Percentiles rank a stretch among this genome's conserved stretches.
Evolutionary conservation across 1,140 invertebrate genomes (phyloP).

Genomic region (Trichoplusia ni): DNA sequence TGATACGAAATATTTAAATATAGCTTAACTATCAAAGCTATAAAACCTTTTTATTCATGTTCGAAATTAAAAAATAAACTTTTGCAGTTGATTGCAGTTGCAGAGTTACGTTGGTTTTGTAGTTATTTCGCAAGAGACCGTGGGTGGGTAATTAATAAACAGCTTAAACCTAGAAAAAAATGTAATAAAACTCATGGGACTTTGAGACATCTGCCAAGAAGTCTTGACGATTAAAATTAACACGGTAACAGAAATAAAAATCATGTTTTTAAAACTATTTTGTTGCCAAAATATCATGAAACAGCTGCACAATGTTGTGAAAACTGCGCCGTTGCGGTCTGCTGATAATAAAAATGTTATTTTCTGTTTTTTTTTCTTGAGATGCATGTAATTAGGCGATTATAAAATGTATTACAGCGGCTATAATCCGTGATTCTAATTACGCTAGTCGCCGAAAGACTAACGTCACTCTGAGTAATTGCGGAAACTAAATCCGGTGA

Average conservation of each 20-base stretch:
- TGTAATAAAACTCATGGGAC: slow-evolving; percentile 65
- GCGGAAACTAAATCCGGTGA: slow-evolving; percentile 38
- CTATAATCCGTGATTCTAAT: slow-evolving; percentile 37
- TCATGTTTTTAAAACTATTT: slow-evolving; percentile 64
- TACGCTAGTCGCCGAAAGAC: slow-evolving; percentile 22
- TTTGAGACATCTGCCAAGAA: slow-evolving; percentile 77
- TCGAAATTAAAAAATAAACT: slow-evolving; percentile 4
- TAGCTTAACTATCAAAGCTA: neutral
- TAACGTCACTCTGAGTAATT: slow-evolving; percentile 38
- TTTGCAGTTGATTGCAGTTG: slow-evolving; percentile 10
- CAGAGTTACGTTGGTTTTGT: neutral
- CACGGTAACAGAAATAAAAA: slow-evolving; percentile 65
- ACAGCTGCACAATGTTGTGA: slow-evolving; percentile 59
- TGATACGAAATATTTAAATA: neutral
- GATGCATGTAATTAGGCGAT: slow-evolving; percentile 24
- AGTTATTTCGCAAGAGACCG: slow-evolving; percentile 46
- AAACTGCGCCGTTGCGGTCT: slow-evolving; percentile 34
- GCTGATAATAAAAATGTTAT: slow-evolving; percentile 27
- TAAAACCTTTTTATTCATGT: neutral
- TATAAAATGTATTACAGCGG: slow-evolving; percentile 13
- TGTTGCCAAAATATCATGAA: slow-evolving; percentile 67
- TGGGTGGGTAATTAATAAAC: slow-evolving; percentile 72
- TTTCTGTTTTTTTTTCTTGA: slow-evolving; percentile 1
- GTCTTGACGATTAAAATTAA: slow-evolving; percentile 76
- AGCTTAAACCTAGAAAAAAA: slow-evolving; percentile 65